Percentiles rank a stretch among this genome's conserved stretches.
These are phyloP conservation scores for Ametastegia equiseti DNA, from an alignment of 2,888 invertebrate species.

Conservation along the genomic window DNA sequence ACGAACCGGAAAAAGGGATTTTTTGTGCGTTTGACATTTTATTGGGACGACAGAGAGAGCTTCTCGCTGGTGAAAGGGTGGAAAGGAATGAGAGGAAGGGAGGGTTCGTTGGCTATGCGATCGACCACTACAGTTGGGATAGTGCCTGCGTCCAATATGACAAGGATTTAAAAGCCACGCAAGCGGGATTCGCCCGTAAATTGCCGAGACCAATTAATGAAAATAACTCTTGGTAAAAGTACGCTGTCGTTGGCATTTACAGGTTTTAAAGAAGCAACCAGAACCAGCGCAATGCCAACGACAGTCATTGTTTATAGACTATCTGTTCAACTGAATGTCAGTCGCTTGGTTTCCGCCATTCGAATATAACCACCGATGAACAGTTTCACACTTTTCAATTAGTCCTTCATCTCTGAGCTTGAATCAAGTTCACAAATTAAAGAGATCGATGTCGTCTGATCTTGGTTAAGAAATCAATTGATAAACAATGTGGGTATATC, in stretches of 20 bases:
- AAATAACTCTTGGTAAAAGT: slow-evolving; percentile 43
- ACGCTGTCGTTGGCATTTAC: slow-evolving; percentile 45
- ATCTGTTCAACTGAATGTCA: slow-evolving; percentile 13
- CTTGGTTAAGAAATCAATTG: neutral
- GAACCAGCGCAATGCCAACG: neutral
- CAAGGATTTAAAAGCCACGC: slow-evolving; percentile 44
- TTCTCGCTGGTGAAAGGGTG: neutral
- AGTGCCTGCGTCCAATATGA: slow-evolving; percentile 38
- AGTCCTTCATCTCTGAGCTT: neutral
- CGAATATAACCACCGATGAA: neutral
- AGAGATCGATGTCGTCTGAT: neutral
- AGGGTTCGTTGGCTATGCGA: neutral
- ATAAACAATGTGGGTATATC: neutral
- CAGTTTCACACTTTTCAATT: neutral
- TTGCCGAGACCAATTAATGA: slow-evolving; percentile 46
- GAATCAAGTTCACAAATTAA: neutral
- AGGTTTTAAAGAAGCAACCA: slow-evolving; percentile 9
- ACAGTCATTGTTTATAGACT: slow-evolving; percentile 39
- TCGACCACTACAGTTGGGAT: slow-evolving; percentile 5
- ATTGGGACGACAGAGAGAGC: neutral
- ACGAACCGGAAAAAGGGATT: slow-evolving; percentile 19
- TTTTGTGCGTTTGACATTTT: slow-evolving; percentile 44
- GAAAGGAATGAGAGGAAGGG: neutral
- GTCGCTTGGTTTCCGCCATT: neutral
- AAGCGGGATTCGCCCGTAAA: slow-evolving; percentile 36